phyloP scores from a whole-genome alignment of 2,113 vertebrate species.

The Asarcornis scutulata region DNA sequence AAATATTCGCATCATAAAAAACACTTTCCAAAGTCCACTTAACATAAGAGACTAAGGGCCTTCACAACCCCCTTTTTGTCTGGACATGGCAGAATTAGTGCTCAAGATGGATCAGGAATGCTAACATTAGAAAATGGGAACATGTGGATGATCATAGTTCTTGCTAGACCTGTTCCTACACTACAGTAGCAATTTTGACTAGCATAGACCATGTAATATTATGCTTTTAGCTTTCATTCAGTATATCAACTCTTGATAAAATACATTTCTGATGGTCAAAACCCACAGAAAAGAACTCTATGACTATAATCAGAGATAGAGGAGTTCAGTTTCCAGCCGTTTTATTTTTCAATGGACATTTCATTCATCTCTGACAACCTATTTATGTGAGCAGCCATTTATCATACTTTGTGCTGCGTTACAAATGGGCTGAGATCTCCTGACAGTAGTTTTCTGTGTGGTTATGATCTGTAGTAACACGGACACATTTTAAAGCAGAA shows the following conservation, averaged over 20 bases:
- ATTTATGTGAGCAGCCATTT: not conserved
- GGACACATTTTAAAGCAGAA: not conserved
- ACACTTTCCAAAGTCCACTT: not conserved
- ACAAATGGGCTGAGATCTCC: not conserved
- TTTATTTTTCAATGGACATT: not conserved
- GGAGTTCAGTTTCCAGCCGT: not conserved
- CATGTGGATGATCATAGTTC: not conserved
- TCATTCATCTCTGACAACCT: not conserved
- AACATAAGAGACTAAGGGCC: not conserved
- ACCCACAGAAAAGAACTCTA: not conserved
- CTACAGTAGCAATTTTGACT: fast-evolving
- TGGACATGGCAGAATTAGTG: not conserved
- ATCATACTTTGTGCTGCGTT: not conserved
- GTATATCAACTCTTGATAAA: not conserved
- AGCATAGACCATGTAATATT: fast-evolving
- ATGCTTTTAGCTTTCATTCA: not conserved
- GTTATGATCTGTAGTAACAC: not conserved
- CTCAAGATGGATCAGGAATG: not conserved
- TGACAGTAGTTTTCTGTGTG: not conserved
- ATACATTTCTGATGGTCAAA: not conserved
- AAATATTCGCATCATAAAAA: not conserved
- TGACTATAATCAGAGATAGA: not conserved
- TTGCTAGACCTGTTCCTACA: fast-evolving
- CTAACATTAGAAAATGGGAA: not conserved
- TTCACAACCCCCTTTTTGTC: not conserved